Base-by-base conservation (phyloP, 2,113 vertebrate species). In the Nibea albiflora region DNA sequence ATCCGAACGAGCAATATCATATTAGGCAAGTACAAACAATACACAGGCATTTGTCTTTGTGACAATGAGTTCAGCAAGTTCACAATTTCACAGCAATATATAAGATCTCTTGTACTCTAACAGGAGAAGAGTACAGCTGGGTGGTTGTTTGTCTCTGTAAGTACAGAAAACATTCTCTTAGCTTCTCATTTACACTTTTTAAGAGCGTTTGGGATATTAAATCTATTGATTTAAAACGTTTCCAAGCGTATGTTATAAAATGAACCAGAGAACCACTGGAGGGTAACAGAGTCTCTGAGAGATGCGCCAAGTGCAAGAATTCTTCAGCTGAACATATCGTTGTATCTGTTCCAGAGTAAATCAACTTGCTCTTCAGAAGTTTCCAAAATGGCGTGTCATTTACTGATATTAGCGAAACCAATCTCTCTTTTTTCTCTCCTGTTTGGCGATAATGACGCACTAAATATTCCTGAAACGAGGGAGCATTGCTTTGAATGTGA, bases 141-240 rank as follows among this genome's bases (percentile, higher is more conserved):
- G 53, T 3, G 5, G 26, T 19, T 22, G 1, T 16, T 24, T 19
- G 15, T 35, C 49, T 57, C 52, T 47, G 22, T 15, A 22, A 28
- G 24, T 2, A 26, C 20, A n/a, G 14, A 53, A 6, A 53, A 65
- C 56, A 67, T 53, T 54, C 54, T 77, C 39, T 47, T 4, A 17
- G 16, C 42, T 58, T 53, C 28, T 71, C 22, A 9, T 54, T 80
- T 73, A 6, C 44, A 57, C 56, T 28, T 76, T 71, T 20, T 1
- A 53, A 53, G 53, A 49, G n/a, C 20, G 47, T 65, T 46, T 1
- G 5, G 44, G 54, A 61, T 53, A 47, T 74, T 78, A 24, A 75
- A 72, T 63, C 7, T 63, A 75, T 68, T 76, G 42, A 83, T 86
- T 73, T 49, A 53, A 70, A 63, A 49, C 1, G 52, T 42, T 39